Base-by-base conservation (phyloP, 2,113 vertebrate species). In the Suncus etruscus region DNA sequence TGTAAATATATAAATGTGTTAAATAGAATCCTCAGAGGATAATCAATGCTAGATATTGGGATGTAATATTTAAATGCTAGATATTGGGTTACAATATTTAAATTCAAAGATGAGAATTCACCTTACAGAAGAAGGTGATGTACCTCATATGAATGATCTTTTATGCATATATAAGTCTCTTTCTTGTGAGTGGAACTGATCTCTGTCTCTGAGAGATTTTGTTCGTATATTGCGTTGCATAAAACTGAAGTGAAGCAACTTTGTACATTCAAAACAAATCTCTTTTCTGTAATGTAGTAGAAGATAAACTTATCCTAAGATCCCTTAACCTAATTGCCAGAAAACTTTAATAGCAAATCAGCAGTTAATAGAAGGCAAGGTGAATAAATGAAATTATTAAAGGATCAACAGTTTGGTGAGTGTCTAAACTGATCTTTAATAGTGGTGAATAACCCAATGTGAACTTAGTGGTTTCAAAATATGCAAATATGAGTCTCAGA, bases 281-380 rank as follows among this genome's bases (percentile, higher is more conserved):
- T 9, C 1, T 29, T 70, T 29, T 51, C 1, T 87, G 80, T 93
- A 75, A 63, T 85, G 80, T 93, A 75, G 54, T 63, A 66, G 84
- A 86, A 29, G 10, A 6, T 20, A 3, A 87, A 50, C 63, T 32
- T 68, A 32, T n/a, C 2, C 4, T 66, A 12, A 29, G 24, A 25
- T 12, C 25, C 1, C n/a, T 32, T 24, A 9, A 70, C 68, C 18
- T 70, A 18, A 69, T 78, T 24, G 77, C 2, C 18, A 31, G 29
- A 87, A 32, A 10, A 11, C 29, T 69, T 69, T 11, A 9, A 29
- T 8, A 66, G 3, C 27, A 66, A 66, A 29, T 66, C 11, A 66
- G 65, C 8, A 29, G 27, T 29, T 66, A 4, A 7, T 29, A 29
- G 24, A 66, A 27, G 65, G 25, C 24, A 66, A 66, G 20, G 15